phyloP scores from a whole-genome alignment of 2,797 vertebrate species.

The Acanthornis magna region DNA sequence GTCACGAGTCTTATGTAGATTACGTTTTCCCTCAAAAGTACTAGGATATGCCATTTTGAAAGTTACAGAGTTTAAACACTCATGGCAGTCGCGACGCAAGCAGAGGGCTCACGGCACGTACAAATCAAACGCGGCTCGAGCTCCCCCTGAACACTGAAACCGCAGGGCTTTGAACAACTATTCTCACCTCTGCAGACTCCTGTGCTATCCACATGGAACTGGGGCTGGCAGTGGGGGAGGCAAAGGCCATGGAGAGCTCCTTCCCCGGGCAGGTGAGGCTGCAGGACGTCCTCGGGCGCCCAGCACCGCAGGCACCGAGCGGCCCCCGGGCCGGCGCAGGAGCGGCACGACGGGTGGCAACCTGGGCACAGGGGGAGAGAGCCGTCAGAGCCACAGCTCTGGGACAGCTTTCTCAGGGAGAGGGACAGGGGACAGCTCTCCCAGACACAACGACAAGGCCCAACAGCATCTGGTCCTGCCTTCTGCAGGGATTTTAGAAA shows the following conservation, averaged over 20 bases:
- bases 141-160: background rate
- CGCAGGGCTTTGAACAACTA: background rate
- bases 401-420: background rate
- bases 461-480: background rate
- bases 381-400: background rate
- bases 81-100: background rate
- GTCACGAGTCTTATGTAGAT: background rate
- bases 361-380: constrained; percentile 65
- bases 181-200: constrained; percentile 83
- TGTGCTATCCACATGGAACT: constrained; percentile 73
- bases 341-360: constrained; percentile 85
- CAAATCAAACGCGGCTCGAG: fast-evolving
- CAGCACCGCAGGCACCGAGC: constrained; percentile 81
- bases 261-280: constrained; percentile 37
- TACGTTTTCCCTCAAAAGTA: background rate
- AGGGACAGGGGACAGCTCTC: background rate
- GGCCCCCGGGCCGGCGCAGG: constrained; percentile 81
- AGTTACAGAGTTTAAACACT: background rate
- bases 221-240: constrained; percentile 73
- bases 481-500: background rate
- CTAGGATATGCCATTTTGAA: background rate
- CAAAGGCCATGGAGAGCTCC: constrained; percentile 74
- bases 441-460: no score
- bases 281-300: constrained; percentile 77
- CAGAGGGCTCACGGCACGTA: fast-evolving